A percentile compares a stretch with the other conserved stretches of the same genome.
Conservation (phyloP, 2,113 vertebrate species). For the Sceloporus tristichus region DNA sequence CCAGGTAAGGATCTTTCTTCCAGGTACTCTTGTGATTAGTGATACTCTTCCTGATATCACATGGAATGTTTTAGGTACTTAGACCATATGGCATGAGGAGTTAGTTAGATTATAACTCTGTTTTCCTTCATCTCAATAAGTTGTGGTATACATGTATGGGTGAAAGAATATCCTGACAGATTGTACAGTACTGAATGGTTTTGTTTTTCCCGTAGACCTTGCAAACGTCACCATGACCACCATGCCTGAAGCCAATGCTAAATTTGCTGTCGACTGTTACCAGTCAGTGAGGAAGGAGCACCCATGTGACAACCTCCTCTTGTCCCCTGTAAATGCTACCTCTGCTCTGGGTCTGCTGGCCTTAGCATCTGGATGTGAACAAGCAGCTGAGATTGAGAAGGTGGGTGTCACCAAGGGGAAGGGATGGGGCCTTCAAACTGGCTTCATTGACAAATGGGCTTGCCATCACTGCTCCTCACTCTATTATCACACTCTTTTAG, state of each 20-base stretch:
- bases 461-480: background rate
- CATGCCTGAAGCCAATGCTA: constrained; percentile 1
- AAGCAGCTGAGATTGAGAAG: constrained; percentile 14
- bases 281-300: background rate
- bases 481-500: background rate
- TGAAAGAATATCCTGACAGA: background rate
- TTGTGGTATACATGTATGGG: background rate
- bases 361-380: background rate
- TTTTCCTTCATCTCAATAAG: background rate
- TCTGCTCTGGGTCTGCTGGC: background rate
- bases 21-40: background rate
- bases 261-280: background rate
- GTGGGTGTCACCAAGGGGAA: background rate
- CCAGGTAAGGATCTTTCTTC: background rate
- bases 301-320: background rate
- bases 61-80: background rate
- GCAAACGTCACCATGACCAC: background rate
- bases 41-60: background rate
- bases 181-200: background rate
- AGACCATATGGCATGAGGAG: background rate
- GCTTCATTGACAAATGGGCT: background rate
- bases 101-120: background rate
- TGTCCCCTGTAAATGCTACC: background rate
- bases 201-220: constrained; percentile 1
- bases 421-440: background rate